These are phyloP conservation scores for Magallana nippona DNA, from an alignment of 2,888 invertebrate genomes.

Conservation along the genomic window DNA sequence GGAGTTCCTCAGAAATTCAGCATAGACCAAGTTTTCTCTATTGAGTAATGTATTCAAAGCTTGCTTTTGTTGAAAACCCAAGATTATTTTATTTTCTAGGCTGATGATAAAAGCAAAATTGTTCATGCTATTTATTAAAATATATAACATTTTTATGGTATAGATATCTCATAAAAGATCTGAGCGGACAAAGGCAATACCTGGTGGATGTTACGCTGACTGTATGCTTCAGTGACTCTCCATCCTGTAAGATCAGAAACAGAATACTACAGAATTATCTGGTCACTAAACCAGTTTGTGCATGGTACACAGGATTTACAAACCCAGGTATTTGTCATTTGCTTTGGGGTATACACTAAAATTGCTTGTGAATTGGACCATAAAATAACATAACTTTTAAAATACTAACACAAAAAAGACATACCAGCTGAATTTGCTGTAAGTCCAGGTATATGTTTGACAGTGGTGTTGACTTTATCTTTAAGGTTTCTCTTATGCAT, in stretches of 20 bases:
- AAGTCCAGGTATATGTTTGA: background rate
- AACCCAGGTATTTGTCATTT: constrained; percentile 20
- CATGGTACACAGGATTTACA: constrained; percentile 42
- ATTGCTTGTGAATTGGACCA: no score
- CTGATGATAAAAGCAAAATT: no score
- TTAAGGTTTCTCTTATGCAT: constrained; percentile 42
- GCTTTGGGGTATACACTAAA: no score
- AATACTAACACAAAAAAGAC: no score
- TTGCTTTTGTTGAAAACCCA: no score
- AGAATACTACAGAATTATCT: constrained; percentile 44
- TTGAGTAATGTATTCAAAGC: constrained; percentile 35
- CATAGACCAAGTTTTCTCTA: constrained; percentile 37
- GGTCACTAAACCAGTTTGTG: constrained; percentile 49
- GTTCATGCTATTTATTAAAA: no score
- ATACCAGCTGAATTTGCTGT: no score
- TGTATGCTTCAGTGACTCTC: constrained; percentile 50
- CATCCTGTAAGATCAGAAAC: constrained; percentile 49
- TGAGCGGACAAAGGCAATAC: constrained; percentile 49
- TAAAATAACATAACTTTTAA: no score
- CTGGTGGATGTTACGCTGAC: constrained; percentile 49
- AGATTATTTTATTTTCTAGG: no score
- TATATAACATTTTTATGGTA: background rate
- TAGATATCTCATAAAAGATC: constrained; percentile 49
- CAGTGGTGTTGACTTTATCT: no score
- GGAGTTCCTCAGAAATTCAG: constrained; percentile 46